A percentile compares a stretch with the other conserved stretches of the same genome.
Evolutionary conservation across 1,140 invertebrate genomes (phyloP).

Genomic region (Ctenoplectra terminalis): DNA sequence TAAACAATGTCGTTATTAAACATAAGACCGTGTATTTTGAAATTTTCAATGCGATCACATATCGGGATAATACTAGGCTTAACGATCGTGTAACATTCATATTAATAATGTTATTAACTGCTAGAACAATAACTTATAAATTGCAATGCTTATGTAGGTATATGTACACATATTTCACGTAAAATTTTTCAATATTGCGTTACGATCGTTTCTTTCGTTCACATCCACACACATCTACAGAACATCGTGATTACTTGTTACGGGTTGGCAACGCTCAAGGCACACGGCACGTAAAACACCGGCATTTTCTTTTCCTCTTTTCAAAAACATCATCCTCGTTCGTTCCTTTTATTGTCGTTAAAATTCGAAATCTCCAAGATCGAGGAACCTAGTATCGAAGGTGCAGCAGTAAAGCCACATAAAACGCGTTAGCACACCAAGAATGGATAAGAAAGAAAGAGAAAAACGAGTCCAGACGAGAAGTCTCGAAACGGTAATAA

Average conservation of each 20-base stretch:
- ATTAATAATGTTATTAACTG: conserved; percentile 50
- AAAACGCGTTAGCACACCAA: not conserved
- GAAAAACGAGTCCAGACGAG: not conserved
- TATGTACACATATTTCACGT: conserved; percentile 55
- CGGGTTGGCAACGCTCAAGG: conserved; percentile 42
- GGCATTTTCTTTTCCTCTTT: not conserved
- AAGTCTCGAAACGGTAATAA: not conserved
- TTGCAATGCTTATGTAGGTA: conserved; percentile 39
- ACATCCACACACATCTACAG: not conserved
- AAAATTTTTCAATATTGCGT: conserved; percentile 43
- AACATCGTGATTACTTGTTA: conserved; percentile 14
- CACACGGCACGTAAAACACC: conserved; percentile 27
- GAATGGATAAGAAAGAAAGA: not conserved
- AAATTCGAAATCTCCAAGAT: not conserved
- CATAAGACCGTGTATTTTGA: conserved; percentile 55
- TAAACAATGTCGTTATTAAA: conserved; percentile 33
- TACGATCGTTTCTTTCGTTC: conserved; percentile 5
- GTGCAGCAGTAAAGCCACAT: not conserved
- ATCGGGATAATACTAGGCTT: conserved; percentile 48
- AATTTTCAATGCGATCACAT: conserved; percentile 58
- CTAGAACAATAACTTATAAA: conserved; percentile 58
- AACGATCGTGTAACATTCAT: conserved; percentile 44
- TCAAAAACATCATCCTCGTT: not conserved
- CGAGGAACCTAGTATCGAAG: too few relatives aligned
- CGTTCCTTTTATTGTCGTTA: conserved; percentile 33